Percentiles rank a stretch among this genome's conserved stretches.
Conservation (phyloP, 2,797 vertebrate genomes). For the Pampus argenteus region DNA sequence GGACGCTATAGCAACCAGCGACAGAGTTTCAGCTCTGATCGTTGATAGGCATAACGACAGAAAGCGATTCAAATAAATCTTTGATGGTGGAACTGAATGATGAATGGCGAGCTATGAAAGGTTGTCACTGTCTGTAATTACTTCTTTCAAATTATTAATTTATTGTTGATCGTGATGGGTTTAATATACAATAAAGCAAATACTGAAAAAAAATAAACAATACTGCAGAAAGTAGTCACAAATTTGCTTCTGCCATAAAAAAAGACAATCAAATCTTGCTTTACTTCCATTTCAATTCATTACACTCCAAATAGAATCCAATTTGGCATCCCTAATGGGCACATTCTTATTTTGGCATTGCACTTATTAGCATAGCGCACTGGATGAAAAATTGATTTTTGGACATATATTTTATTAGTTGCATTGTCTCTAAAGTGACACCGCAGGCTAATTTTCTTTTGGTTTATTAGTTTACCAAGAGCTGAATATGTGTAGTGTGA, state of each 20-base stretch:
- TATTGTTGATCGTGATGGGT: conserved; percentile 20
- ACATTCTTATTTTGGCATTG: conserved; percentile 15
- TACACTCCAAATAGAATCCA: conserved; percentile 47
- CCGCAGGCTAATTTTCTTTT: conserved; percentile 42
- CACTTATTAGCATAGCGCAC: neutral
- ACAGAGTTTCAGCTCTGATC: neutral
- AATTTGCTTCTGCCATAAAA: conserved; percentile 27
- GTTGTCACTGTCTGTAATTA: conserved; percentile 23
- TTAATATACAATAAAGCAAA: conserved; percentile 12
- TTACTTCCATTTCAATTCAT: conserved; percentile 52
- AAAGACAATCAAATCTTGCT: conserved; percentile 26
- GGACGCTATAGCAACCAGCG: neutral
- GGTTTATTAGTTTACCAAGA: conserved; percentile 65
- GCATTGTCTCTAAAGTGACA: conserved; percentile 33
- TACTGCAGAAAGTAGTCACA: neutral
- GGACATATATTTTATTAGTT: conserved; percentile 46
- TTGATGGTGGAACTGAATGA: neutral
- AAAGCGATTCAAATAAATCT: neutral
- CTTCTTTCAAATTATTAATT: conserved; percentile 21
- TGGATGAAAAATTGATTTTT: conserved; percentile 26
- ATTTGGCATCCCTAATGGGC: conserved; percentile 39
- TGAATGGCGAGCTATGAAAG: neutral
- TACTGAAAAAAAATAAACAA: conserved; percentile 21
- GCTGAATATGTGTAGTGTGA: conserved; percentile 31
- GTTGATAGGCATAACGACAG: neutral